These are phyloP conservation scores for Saccostrea cuccullata DNA, from an alignment of 1,140 invertebrate genomes.

Conservation along the genomic window DNA sequence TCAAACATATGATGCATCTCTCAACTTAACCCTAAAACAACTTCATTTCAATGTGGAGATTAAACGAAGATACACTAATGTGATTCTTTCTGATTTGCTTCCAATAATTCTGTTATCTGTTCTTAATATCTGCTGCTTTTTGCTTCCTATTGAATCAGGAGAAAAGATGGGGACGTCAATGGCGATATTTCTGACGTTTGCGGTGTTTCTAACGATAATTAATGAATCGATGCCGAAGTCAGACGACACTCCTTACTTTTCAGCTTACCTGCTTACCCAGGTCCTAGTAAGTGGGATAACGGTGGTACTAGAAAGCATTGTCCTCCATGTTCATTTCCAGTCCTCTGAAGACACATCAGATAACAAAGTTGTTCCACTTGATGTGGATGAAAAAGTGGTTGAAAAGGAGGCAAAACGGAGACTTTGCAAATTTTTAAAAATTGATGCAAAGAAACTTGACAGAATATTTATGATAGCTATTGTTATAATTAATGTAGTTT, in stretches of 20 bases:
- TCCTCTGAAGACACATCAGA: neutral
- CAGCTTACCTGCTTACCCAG: neutral
- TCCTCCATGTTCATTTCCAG: neutral
- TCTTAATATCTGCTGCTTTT: constrained; percentile 51
- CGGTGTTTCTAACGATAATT: constrained; percentile 54
- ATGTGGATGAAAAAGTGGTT: neutral
- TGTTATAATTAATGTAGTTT: neutral
- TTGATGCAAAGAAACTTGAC: neutral
- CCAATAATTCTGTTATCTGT: constrained; percentile 42
- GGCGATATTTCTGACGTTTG: too few relatives aligned
- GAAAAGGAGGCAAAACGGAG: neutral
- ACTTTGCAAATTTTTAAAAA: neutral
- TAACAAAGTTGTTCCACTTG: neutral
- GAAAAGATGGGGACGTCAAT: constrained; percentile 57
- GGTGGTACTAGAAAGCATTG: neutral
- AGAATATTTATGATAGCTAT: neutral
- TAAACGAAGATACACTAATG: constrained; percentile 42
- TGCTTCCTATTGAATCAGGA: constrained; percentile 54
- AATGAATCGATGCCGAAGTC: constrained; percentile 52
- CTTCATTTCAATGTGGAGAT: constrained; percentile 38
- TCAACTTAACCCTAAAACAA: neutral
- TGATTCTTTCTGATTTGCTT: too few relatives aligned
- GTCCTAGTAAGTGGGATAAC: neutral
- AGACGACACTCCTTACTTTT: neutral
- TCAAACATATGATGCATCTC: neutral